These are phyloP conservation scores for Odontamblyopus lacepedii DNA, from an alignment of 2,797 vertebrate genomes.

Conservation along the genomic window DNA sequence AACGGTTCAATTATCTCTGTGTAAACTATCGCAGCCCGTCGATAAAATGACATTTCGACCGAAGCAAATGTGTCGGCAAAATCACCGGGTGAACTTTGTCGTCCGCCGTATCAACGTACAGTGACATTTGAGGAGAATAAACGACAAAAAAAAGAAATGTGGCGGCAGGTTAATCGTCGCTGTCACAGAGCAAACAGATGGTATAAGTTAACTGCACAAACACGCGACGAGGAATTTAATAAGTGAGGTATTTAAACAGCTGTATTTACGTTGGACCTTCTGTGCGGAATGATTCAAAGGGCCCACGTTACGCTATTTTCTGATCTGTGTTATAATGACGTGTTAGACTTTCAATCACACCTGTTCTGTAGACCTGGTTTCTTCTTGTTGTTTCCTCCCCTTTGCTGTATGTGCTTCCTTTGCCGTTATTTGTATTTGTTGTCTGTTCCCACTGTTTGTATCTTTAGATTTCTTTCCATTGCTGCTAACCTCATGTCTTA, in stretches of 20 bases:
- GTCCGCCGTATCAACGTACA: neutral
- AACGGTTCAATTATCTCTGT: neutral
- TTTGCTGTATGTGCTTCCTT: no score
- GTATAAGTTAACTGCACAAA: neutral
- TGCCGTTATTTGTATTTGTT: no score
- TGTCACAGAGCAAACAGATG: neutral
- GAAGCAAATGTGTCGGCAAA: neutral
- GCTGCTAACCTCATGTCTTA: no score
- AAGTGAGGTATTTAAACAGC: neutral
- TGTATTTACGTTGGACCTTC: no score
- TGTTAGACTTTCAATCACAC: no score
- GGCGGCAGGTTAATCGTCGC: neutral
- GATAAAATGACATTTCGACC: constrained; percentile 8
- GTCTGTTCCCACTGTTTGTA: no score
- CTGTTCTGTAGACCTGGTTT: no score
- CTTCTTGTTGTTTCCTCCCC: no score
- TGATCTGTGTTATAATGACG: no score
- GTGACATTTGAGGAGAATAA: constrained; percentile 3
- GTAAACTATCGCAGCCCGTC: neutral
- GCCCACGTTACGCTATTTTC: no score
- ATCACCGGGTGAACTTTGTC: constrained; percentile 1
- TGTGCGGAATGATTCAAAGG: no score
- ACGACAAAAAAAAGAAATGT: neutral
- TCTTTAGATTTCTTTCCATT: no score
- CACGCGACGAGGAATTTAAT: neutral